Evolutionary conservation across 2,113 vertebrate genomes (phyloP).

Genomic region (Leiothrix lutea): DNA sequence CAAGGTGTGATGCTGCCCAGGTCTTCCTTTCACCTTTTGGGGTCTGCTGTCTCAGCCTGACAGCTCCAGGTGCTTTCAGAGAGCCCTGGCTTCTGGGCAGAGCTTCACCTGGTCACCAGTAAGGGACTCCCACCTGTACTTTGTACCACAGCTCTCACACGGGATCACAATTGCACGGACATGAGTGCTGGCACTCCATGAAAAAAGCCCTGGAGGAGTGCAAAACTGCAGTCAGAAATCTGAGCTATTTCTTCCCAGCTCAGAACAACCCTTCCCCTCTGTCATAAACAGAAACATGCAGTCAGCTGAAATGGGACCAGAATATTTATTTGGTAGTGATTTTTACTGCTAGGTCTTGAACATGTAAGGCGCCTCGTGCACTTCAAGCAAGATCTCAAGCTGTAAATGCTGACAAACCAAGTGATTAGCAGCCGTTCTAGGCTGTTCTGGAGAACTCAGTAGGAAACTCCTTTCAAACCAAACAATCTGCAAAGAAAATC

Average conservation of each 20-base stretch:
- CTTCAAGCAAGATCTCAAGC: neutral
- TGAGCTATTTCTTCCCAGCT: neutral
- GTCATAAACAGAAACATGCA: conserved; percentile 5
- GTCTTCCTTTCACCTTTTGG: accelerated
- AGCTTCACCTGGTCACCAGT: neutral
- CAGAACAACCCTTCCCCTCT: conserved; percentile 2
- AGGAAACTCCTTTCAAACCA: conserved; percentile 7
- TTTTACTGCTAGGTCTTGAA: conserved; percentile 25
- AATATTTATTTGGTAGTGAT: neutral
- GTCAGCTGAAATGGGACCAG: conserved; percentile 8
- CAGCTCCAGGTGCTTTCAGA: neutral
- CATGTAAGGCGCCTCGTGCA: neutral
- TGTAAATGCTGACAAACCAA: neutral
- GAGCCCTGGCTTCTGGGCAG: neutral
- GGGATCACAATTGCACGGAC: accelerated
- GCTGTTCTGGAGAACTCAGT: neutral
- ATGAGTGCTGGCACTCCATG: accelerated
- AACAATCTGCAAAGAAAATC: conserved; percentile 50
- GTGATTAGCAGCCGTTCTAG: conserved; percentile 4
- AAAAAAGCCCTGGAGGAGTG: neutral
- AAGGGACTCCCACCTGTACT: accelerated
- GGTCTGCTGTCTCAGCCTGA: neutral
- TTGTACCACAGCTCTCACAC: neutral
- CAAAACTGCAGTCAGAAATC: neutral
- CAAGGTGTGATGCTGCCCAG: accelerated